phyloP scores from a whole-genome alignment of 2,888 invertebrate species.

The Clostera curtula region DNA sequence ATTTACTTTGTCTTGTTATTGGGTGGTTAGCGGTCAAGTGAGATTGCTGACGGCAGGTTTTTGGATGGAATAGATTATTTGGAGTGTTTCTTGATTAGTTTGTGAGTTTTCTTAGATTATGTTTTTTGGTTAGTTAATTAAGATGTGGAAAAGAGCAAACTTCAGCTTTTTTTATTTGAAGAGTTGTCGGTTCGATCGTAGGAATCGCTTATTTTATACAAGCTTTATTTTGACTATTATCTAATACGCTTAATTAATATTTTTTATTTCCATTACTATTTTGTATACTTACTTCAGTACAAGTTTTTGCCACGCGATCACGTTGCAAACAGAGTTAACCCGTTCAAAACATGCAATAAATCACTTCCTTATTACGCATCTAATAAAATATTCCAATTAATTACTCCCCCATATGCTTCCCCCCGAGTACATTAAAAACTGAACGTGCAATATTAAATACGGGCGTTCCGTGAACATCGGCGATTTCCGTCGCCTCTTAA shows the following conservation, averaged over 20 bases:
- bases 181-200: too few relatives aligned
- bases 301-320: neutral
- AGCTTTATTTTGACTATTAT: too few relatives aligned
- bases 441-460: conserved; percentile 30
- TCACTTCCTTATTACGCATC: conserved; percentile 15
- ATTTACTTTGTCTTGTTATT: conserved; percentile 29
- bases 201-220: too few relatives aligned
- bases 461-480: conserved; percentile 28
- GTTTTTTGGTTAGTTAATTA: too few relatives aligned
- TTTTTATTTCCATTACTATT: too few relatives aligned
- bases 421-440: conserved; percentile 29
- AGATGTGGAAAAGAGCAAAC: too few relatives aligned
- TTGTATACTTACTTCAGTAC: neutral
- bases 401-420: conserved; percentile 24
- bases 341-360: conserved; percentile 13
- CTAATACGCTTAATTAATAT: too few relatives aligned
- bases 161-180: too few relatives aligned
- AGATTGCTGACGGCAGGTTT: conserved; percentile 17
- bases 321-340: conserved; percentile 2
- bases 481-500: conserved; percentile 36
- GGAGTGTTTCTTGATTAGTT: too few relatives aligned
- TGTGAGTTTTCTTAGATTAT: too few relatives aligned
- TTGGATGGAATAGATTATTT: neutral
- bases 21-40: conserved; percentile 21
- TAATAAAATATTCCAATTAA: conserved; percentile 31